A percentile compares a stretch with the other conserved stretches of the same genome.
phyloP scores from a whole-genome alignment of 2,797 vertebrate species.

The Arnoldichthys spilopterus region DNA sequence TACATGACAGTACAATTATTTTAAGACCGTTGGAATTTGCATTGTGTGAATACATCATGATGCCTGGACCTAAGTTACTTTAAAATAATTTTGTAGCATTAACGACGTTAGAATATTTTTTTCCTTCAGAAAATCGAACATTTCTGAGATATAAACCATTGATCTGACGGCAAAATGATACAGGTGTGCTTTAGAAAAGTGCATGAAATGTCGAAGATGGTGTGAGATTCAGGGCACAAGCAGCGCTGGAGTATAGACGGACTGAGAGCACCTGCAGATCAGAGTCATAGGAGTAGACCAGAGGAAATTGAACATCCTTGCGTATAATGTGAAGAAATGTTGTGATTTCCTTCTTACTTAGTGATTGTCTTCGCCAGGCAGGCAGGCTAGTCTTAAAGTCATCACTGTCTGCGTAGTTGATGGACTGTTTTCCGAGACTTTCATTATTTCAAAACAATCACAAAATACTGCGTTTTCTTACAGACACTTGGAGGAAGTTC shows the following conservation, averaged over 20 bases:
- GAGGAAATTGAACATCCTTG: conserved; percentile 45
- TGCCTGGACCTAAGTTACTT: not conserved
- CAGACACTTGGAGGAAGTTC: conserved; percentile 80
- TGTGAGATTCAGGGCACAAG: not conserved
- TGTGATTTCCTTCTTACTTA: conserved; percentile 37
- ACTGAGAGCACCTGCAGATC: conserved; percentile 22
- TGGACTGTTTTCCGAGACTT: not conserved
- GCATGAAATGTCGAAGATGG: not conserved
- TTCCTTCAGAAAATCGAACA: too few relatives aligned
- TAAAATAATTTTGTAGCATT: not conserved
- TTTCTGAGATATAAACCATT: not conserved
- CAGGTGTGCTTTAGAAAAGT: not conserved
- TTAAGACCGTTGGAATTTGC: not conserved
- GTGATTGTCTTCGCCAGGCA: not conserved
- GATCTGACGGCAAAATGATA: not conserved
- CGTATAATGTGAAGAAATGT: conserved; percentile 20
- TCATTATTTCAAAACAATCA: not conserved
- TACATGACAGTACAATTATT: not conserved
- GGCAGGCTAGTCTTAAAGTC: not conserved
- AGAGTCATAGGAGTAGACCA: conserved; percentile 31
- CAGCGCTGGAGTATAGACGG: not conserved
- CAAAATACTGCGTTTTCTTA: not conserved
- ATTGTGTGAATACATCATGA: too few relatives aligned
- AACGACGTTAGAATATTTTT: not conserved
- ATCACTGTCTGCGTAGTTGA: not conserved